Base-by-base conservation (phyloP, 2,113 vertebrate genomes). In the Thinocorus orbignyianus region DNA sequence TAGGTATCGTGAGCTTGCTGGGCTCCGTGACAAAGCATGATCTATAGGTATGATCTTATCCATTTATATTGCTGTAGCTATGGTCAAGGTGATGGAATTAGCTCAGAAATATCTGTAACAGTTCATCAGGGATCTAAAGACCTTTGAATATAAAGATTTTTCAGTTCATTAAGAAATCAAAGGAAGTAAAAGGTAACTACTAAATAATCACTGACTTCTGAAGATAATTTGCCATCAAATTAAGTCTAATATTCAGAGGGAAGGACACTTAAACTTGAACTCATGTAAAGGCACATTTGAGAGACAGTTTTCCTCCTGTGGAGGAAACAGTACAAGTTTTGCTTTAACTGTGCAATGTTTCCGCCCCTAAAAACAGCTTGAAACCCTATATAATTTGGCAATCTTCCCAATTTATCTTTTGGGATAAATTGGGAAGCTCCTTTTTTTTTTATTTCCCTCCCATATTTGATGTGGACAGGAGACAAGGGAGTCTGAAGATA, bases 111-210 rank as follows among this genome's bases (percentile, higher is more conserved):
- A 37, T 31, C 61, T 14, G 4, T 22, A 91, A 91, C 9, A 9
- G 81, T 89, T 94, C 95, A 91, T n/a, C 22, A 6, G 91, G 89
- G 93, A 94, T 44, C 61, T 41, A 33, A 65, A 80, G 84, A 92
- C 91, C 93, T 96, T 92, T 52, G 64, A n/a, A 66, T 88, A 69
- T 20, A 92, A 95, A 85, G 81, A 65, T 81, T 95, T 92, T 66
- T 91, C 70, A 89, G 57, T 95, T 91, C 95, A 85, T 95, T 93
- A 92, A 95, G 89, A 71, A 93, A 91, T 64, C 81, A 49, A 73
- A 96, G 92, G 19, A 77, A 77, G 88, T 93, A 41, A 73, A 95
- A 96, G 73, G 49, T 87, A 92, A 92, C 83, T 69, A 33, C 57
- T 68, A 81, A 81, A 55, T 95, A 92, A 96, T 91, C 86, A 23